Conservation (phyloP, 2,797 vertebrate species). For the Caiman crocodilus region DNA sequence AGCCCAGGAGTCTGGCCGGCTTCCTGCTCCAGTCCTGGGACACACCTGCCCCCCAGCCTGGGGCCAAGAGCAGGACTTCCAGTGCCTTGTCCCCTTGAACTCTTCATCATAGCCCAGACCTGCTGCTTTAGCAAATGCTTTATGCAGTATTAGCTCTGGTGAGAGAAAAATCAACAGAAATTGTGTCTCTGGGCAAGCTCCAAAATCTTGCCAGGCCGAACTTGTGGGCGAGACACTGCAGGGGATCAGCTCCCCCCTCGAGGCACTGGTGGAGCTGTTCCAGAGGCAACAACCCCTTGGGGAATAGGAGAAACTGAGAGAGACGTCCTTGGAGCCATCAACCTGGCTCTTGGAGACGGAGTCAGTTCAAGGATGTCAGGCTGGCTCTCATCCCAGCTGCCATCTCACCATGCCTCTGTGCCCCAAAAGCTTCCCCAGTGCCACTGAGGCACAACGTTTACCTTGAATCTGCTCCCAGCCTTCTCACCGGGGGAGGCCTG, state of each 20-base stretch:
- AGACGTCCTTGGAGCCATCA: background rate
- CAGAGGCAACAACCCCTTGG: background rate
- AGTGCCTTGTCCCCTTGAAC: background rate
- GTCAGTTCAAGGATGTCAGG: background rate
- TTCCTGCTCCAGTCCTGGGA: background rate
- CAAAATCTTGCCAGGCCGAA: background rate
- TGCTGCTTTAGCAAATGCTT: background rate
- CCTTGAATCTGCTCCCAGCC: background rate
- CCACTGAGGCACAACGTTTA: too few species aligned
- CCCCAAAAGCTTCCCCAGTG: too few species aligned
- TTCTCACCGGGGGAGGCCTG: background rate
- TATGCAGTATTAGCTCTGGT: background rate
- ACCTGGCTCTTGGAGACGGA: background rate
- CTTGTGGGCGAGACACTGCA: background rate
- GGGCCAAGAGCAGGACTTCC: background rate
- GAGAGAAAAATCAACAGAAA: too few species aligned
- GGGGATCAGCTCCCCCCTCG: background rate
- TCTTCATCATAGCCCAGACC: background rate
- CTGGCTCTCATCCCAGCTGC: background rate
- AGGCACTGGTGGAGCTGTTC: background rate
- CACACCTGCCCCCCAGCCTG: background rate
- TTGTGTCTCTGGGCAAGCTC: background rate
- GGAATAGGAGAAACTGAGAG: background rate
- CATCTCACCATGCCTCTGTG: too few species aligned
- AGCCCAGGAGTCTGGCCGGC: background rate